Conservation (phyloP, 2,113 vertebrate genomes). For the Isurus oxyrinchus region DNA sequence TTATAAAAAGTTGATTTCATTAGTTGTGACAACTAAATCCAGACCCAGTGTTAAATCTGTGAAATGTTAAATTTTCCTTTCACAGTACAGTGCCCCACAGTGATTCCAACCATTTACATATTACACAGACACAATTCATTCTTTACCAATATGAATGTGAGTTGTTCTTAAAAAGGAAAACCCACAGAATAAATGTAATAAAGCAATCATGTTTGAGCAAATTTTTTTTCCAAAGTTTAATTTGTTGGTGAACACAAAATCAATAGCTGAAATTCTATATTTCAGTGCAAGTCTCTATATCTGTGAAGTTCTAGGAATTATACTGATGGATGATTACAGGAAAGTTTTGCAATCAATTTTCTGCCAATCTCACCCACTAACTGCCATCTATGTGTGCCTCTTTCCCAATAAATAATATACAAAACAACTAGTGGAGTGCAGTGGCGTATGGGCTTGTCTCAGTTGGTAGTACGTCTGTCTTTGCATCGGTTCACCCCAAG, state of each 20-base stretch:
- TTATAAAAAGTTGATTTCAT: constrained; percentile 2
- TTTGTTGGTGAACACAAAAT: neutral
- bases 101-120: constrained; percentile 11
- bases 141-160: neutral
- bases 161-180: constrained; percentile 3
- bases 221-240: neutral
- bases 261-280: neutral
- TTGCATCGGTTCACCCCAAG: neutral
- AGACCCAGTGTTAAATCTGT: constrained; percentile 15
- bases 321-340: neutral
- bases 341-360: neutral
- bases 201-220: neutral
- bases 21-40: constrained; percentile 1
- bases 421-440: neutral
- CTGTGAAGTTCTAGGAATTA: neutral
- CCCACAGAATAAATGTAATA: neutral
- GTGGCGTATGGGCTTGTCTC: neutral
- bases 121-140: neutral
- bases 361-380: neutral
- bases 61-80: constrained; percentile 26
- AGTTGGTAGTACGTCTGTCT: neutral
- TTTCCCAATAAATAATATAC: neutral
- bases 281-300: neutral
- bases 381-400: neutral
- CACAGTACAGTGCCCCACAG: neutral